Base-by-base conservation (phyloP, 2,888 invertebrate genomes). In the Anorthoa munda region DNA sequence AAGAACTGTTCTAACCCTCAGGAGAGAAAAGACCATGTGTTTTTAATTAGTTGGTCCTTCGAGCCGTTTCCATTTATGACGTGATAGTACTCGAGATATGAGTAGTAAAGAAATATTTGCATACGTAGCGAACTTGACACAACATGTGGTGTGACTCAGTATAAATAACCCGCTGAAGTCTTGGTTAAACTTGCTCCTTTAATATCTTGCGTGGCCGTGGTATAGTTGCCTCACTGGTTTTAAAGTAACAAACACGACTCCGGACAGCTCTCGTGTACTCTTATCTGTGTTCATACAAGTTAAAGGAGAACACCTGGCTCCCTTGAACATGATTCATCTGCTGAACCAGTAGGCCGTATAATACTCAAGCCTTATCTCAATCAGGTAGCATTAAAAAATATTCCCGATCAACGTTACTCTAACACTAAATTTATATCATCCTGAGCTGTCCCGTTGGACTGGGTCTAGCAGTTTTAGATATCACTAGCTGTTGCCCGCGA, bases 1-100 rank as follows among this genome's bases (percentile, higher is more conserved):
- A 94, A 93, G 92, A 87, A 59, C 68, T 45, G 53, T 79, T 83
- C 66, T 79, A 58, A 75, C 74, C 74, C 84, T 63, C 66, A 39
- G 83, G 86, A 78, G 79, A 83, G n/a, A 80, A 84, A 82, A 66
- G 66, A 82, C 81, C 76, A 84, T 82, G 84, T 85, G 64, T 21
- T 64, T 21, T 39, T 1, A 13, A 53, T 15, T 17, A 21, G 21
- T n/a, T 79, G 70, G 58, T 77, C 74, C 66, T 74, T 72, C 11
- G 66, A 59, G 63, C 75, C 86, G 79, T 79, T 83, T 76, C 66
- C 75, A 69, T n/a, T n/a, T 67, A 68, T 85, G 79, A 48, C 58
- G 61, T 63, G 55, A n/a, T 50, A 21, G 13, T 53, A 53, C 51
- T 64, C 18, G n/a, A 51, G 64, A 70, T 67, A 80, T 11, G 48